phyloP scores from a whole-genome alignment of 2,888 invertebrate species.

The Bhutanitis thaidina region DNA sequence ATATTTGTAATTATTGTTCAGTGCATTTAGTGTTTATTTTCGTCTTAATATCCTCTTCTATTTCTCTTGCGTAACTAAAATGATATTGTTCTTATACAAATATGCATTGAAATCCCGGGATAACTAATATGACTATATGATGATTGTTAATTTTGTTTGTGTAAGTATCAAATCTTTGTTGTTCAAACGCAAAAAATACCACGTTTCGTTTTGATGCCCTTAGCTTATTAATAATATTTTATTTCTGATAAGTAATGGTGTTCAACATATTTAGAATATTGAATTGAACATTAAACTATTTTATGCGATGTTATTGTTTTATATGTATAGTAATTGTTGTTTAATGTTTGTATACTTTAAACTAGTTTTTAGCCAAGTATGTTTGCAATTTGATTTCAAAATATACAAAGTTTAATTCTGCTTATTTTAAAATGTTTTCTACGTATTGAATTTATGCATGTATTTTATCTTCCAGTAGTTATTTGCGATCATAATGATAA shows the following conservation, averaged over 20 bases:
- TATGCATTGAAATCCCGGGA: conserved; percentile 24
- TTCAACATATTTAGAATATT: background rate
- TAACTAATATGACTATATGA: conserved; percentile 36
- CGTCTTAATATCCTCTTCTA: conserved; percentile 16
- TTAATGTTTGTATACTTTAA: background rate
- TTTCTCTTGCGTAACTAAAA: conserved; percentile 2
- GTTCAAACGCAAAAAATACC: conserved; percentile 58
- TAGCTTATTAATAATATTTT: background rate
- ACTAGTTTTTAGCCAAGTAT: no score
- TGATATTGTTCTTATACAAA: background rate
- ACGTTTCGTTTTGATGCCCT: conserved; percentile 38
- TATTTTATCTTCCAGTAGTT: conserved; percentile 13
- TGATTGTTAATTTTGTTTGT: conserved; percentile 47
- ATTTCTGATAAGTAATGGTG: background rate
- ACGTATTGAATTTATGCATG: background rate
- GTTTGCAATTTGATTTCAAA: no score
- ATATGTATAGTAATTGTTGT: conserved; percentile 31
- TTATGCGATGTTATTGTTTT: conserved; percentile 39
- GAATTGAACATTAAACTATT: background rate
- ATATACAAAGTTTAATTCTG: no score
- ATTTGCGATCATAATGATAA: conserved; percentile 39
- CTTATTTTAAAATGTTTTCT: no score
- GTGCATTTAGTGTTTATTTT: conserved; percentile 22
- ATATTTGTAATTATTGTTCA: conserved; percentile 25
- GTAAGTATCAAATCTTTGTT: conserved; percentile 73